These are phyloP conservation scores for Tenthredo mesomela DNA, from an alignment of 2,888 invertebrate species.

Conservation along the genomic window DNA sequence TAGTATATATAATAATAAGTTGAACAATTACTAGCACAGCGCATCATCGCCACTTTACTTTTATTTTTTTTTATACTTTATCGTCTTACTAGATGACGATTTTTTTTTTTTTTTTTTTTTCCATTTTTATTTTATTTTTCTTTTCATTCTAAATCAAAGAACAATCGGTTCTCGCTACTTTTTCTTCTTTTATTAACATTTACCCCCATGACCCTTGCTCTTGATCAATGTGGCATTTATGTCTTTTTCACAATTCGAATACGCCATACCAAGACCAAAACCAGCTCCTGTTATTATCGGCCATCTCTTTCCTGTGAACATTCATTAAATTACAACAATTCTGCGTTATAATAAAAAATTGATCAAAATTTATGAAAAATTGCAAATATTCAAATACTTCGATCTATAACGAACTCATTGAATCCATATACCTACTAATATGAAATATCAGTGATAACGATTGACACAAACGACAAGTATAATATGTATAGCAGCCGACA, in stretches of 20 bases:
- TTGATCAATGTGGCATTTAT: conserved; percentile 76
- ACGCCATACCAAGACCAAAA: conserved; percentile 94
- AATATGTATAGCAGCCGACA: not conserved
- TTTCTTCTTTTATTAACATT: conserved; percentile 62
- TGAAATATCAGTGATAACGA: not conserved
- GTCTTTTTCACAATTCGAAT: conserved; percentile 91
- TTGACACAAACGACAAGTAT: not conserved
- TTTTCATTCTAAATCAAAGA: not conserved
- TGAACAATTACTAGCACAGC: conserved; percentile 59
- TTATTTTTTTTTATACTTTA: conserved; percentile 33
- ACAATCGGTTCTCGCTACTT: conserved; percentile 8
- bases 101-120: conserved; percentile 32
- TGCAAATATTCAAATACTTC: too few relatives aligned
- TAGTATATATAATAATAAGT: conserved; percentile 62
- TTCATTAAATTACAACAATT: conserved; percentile 45
- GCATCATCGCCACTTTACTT: conserved; percentile 31
- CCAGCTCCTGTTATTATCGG: conserved; percentile 93
- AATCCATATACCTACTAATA: not conserved
- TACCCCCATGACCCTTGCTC: conserved; percentile 61
- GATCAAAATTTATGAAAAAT: too few relatives aligned
- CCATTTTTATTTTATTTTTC: too few relatives aligned
- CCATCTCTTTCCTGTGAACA: conserved; percentile 87
- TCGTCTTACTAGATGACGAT: not conserved
- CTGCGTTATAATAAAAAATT: not conserved
- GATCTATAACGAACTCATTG: too few relatives aligned